Base-by-base conservation (phyloP, 2,888 invertebrate genomes). In the Brenthis hecate region DNA sequence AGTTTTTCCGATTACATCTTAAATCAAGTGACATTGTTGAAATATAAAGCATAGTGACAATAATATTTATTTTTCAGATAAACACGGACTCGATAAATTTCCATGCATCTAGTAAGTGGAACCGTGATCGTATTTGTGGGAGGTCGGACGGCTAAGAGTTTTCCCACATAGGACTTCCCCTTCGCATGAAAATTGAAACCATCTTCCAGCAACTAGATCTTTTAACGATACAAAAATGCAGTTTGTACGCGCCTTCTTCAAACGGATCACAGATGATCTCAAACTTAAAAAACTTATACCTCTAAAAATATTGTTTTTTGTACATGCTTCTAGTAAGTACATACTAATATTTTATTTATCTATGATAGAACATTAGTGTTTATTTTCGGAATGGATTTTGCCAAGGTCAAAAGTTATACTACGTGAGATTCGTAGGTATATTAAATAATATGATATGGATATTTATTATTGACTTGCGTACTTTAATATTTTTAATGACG, bases 241-340 rank as follows among this genome's bases (percentile, higher is more conserved):
- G 86, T 93, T 94, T 79, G 73, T 95, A 76, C 94, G 94, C 72
- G 92, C 94, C 71, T 95, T 95, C 81, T 95, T 94, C 81, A 92
- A 94, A 78, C 89, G 96, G 80, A 95, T 96, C 81, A 88, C 93
- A 72, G 94, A 95, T 78, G 96, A 96, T 86, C 94, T 96, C 78
- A 94, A 93, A 78, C 95, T 95, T 81, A 96, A 95, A 84, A 94
- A 96, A 83, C 89, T 96, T 54, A 89, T 96, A 74, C 96, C 96
- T 1, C 85, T 96, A 69, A 96, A 96, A 85, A 89, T 96, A 76
- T 92, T 96, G 75, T 96, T 96, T 85, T 96, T 96, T 82, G 95
- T 96, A 68, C 95, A 96, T 87, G 95, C 96, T 56, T 96, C 96
- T 19, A 96, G 96, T 96, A 91, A 95, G 96, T 94, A 63, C 47